Evolutionary conservation across 1,140 invertebrate species (phyloP), one percentile per base, ranked within the genome.

Genomic region (Cotesia chilonis): DNA sequence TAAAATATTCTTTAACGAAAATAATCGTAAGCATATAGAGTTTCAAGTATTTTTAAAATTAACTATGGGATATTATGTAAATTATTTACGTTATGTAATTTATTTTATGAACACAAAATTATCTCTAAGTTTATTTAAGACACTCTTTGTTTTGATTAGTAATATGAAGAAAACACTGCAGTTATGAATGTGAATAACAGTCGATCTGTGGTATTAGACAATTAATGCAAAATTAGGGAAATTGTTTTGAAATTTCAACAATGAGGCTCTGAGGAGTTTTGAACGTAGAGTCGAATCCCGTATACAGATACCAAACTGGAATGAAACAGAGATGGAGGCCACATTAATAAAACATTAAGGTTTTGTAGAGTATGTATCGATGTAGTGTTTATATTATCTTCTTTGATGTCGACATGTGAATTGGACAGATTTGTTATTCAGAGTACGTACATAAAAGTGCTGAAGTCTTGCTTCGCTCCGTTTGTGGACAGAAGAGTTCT

Each of bases 351-450:
- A 87, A 87, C 86, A 87, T 87, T 84, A 86, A 85, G 85, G 84
- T 86, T 86, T 87, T 85, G 84, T 82, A 81, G 84, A 84, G 80
- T 82, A 87, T 87, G 83, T 87, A 87, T 87, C 86, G 84, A 85
- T 85, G 85, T 86, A 87, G 85, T 85, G 85, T 87, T 87, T 87
- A 87, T 87, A 87, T 87, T 87, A 87, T 86, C 85, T 86, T 87
- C 85, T 87, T 87, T 86, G 85, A 87, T 86, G 85, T 87, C 85
- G 85, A 87, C 85, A 86, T 86, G 84, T 87, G 85, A 87, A 87
- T 87, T 87, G 85, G 85, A 87, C 85, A 87, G 85, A 87, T 87
- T 87, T 87, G 85, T 87, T 87, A 87, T 87, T 87, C 85, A 86
- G 84, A 81, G 83, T 86, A 80, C 83, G 84, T 86, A 86, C 83